These are phyloP conservation scores for Chrysopa pallens DNA, from an alignment of 1,140 invertebrate genomes.

Conservation along the genomic window DNA sequence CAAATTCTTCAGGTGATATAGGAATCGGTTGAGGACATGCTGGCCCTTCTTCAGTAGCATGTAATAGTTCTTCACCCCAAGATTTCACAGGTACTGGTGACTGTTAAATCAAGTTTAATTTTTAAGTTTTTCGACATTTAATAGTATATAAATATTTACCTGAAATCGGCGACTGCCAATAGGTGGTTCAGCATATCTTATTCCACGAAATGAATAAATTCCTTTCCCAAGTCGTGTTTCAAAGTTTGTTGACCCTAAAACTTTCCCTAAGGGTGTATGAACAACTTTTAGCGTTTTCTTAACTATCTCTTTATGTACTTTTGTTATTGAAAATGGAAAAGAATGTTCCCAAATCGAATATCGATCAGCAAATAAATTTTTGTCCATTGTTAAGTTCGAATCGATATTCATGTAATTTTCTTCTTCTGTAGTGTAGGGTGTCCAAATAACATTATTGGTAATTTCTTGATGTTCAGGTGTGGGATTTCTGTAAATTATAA, in stretches of 20 bases:
- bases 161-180: neutral
- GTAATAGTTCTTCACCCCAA: constrained; percentile 17
- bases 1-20: neutral
- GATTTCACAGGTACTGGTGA: neutral
- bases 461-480: constrained; percentile 15
- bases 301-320: no score
- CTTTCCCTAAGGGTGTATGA: constrained; percentile 1
- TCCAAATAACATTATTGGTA: constrained; percentile 28
- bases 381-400: constrained; percentile 21
- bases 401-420: constrained; percentile 34
- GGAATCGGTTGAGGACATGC: constrained; percentile 13
- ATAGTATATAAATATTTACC: neutral
- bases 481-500: constrained; percentile 9
- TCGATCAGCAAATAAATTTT: constrained; percentile 28
- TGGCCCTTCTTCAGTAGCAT: constrained; percentile 21
- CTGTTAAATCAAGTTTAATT: neutral
- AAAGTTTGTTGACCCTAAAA: constrained; percentile 1
- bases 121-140: neutral
- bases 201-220: constrained; percentile 4
- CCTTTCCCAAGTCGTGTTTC: constrained; percentile 2
- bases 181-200: neutral
- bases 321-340: constrained; percentile 22
- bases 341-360: constrained; percentile 35
- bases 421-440: constrained; percentile 25
- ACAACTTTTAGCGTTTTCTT: no score